These are phyloP conservation scores for Falco columbarius DNA, from an alignment of 2,797 vertebrate genomes.

Conservation along the genomic window DNA sequence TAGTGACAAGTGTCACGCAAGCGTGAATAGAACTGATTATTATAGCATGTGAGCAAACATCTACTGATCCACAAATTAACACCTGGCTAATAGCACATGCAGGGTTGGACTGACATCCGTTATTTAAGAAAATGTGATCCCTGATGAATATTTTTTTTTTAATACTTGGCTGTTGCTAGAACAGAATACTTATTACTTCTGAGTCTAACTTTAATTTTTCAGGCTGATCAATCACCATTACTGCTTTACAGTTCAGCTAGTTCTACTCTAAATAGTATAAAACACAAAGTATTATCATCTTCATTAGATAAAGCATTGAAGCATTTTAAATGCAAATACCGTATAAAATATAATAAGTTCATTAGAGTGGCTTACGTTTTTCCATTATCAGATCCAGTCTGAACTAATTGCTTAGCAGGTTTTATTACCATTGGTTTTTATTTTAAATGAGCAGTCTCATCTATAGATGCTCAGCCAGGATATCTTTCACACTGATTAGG, in stretches of 20 bases:
- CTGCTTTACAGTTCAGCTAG: conserved; percentile 49
- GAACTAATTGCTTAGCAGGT: conserved; percentile 45
- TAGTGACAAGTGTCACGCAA: conserved; percentile 16
- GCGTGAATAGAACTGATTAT: conserved; percentile 37
- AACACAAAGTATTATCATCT: conserved; percentile 18
- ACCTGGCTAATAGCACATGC: conserved; percentile 49
- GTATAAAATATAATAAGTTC: conserved; percentile 51
- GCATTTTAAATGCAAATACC: conserved; percentile 60
- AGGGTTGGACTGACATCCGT: conserved; percentile 33
- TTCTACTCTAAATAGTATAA: conserved; percentile 22
- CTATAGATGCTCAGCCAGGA: neutral
- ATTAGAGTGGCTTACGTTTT: conserved; percentile 21
- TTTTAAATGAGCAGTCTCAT: neutral
- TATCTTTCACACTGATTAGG: neutral
- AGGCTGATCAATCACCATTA: conserved; percentile 36
- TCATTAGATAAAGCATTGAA: conserved; percentile 41
- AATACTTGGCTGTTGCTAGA: neutral
- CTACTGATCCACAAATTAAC: conserved; percentile 41
- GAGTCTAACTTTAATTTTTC: conserved; percentile 21
- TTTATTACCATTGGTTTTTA: conserved; percentile 21
- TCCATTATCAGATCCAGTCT: conserved; percentile 37
- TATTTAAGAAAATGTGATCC: conserved; percentile 42
- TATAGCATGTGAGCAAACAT: conserved; percentile 26
- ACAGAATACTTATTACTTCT: conserved; percentile 32
- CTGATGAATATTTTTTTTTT: neutral